A percentile compares a stretch with the other conserved stretches of the same genome.
phyloP scores from a whole-genome alignment of 2,888 invertebrate genomes.

The Pristionchus fissidentatus region DNA sequence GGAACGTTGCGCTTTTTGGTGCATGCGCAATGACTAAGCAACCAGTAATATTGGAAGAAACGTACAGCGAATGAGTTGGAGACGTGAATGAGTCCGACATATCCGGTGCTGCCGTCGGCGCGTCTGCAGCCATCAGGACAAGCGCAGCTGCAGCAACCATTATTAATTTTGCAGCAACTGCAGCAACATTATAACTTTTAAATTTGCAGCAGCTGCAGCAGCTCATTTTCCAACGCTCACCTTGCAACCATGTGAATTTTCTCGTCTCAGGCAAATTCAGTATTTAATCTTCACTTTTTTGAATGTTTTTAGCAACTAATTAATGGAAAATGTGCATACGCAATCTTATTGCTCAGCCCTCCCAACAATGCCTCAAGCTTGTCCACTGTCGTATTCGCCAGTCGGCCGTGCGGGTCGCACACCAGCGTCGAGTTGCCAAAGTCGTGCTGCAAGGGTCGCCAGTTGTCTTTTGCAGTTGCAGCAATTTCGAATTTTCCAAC shows the following conservation, averaged over 20 bases:
- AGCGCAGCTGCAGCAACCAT: constrained; percentile 59
- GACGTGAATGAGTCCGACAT: constrained; percentile 67
- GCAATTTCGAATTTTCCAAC: no score
- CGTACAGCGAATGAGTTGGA: constrained; percentile 62
- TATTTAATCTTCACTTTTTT: no score
- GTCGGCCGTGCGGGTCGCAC: constrained; percentile 60
- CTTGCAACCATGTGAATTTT: no score
- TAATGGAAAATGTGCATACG: constrained; percentile 53
- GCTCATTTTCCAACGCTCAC: no score
- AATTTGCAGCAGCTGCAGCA: no score
- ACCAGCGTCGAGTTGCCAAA: constrained; percentile 62
- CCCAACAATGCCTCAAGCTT: constrained; percentile 61
- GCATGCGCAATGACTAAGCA: background rate
- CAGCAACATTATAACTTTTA: background rate
- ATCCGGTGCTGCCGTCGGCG: constrained; percentile 61
- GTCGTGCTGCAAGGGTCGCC: constrained; percentile 53
- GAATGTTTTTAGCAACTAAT: background rate
- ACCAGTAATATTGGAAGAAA: background rate
- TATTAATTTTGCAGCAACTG: background rate
- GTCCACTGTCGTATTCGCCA: constrained; percentile 58
- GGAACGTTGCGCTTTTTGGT: no score
- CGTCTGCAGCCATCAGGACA: constrained; percentile 63
- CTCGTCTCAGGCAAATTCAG: no score
- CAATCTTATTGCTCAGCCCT: constrained; percentile 60
- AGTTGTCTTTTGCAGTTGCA: background rate